Conservation (phyloP, 2,797 vertebrate genomes). For the Jordanella pulchra region DNA sequence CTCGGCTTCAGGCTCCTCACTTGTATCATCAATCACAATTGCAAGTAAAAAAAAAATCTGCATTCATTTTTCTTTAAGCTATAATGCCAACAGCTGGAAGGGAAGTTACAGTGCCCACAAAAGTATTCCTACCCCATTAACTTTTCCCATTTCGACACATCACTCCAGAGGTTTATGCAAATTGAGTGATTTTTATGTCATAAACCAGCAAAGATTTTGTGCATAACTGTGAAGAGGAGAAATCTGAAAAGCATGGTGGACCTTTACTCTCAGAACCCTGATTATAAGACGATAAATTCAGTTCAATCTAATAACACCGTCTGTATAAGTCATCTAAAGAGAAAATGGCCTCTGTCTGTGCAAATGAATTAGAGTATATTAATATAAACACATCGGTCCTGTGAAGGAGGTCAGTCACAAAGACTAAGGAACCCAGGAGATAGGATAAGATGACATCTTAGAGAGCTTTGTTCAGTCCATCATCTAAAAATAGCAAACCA, state of each 20-base stretch:
- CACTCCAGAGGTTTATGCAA: not conserved
- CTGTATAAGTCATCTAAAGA: too few relatives aligned
- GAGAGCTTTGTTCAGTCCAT: too few relatives aligned
- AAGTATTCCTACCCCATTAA: too few relatives aligned
- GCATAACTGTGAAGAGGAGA: not conserved
- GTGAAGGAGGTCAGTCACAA: too few relatives aligned
- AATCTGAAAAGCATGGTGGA: not conserved
- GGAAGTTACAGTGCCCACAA: constrained; percentile 25
- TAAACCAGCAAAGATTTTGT: not conserved
- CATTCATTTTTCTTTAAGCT: constrained; percentile 67
- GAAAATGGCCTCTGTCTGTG: too few relatives aligned
- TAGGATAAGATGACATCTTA: too few relatives aligned
- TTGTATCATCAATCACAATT: constrained; percentile 71
- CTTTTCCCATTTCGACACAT: not conserved
- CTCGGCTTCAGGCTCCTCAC: constrained; percentile 42
- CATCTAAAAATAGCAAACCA: too few relatives aligned
- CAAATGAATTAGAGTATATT: too few relatives aligned
- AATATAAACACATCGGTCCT: not conserved
- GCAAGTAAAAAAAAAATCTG: constrained; percentile 54
- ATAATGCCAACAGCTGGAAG: constrained; percentile 23
- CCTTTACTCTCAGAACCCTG: too few relatives aligned
- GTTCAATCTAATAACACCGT: too few relatives aligned
- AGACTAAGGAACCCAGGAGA: too few relatives aligned
- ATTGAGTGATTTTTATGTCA: not conserved
- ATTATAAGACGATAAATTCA: too few relatives aligned